Conservation (phyloP, 1,140 invertebrate genomes). For the Drosophila pseudoananassae region DNA sequence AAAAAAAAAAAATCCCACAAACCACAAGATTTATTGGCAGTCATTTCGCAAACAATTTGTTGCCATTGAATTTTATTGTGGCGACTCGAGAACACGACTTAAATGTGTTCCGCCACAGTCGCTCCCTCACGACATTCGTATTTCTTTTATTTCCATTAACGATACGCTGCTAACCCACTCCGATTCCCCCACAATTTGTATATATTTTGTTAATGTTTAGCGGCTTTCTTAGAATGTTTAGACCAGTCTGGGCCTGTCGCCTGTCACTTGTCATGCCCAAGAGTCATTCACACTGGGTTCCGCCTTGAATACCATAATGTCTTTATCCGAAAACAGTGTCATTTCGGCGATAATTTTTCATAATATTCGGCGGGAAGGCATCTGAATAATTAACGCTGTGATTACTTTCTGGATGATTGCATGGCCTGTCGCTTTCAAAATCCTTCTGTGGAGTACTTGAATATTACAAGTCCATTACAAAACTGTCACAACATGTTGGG, state of each 20-base stretch:
- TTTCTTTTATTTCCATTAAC: constrained; percentile 44
- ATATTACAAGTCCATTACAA: constrained; percentile 62
- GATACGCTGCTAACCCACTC: constrained; percentile 23
- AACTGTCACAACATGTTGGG: constrained; percentile 53
- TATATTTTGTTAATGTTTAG: constrained; percentile 30
- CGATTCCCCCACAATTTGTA: neutral
- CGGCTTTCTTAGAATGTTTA: constrained; percentile 25
- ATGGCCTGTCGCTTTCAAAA: constrained; percentile 17
- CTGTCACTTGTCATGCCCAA: constrained; percentile 62
- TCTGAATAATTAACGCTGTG: constrained; percentile 6
- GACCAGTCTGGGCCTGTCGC: constrained; percentile 7
- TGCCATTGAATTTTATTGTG: constrained; percentile 56
- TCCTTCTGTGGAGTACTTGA: constrained; percentile 29
- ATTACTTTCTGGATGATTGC: neutral
- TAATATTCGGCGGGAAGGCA: neutral
- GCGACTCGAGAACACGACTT: constrained; percentile 30
- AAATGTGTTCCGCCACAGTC: constrained; percentile 38
- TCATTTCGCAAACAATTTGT: constrained; percentile 56
- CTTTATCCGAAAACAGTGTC: constrained; percentile 1
- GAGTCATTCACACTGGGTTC: constrained; percentile 45
- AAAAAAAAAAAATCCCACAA: constrained; percentile 4
- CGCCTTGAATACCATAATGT: constrained; percentile 8
- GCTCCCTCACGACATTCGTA: constrained; percentile 30
- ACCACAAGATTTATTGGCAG: constrained; percentile 53
- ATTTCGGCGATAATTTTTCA: constrained; percentile 3